phyloP scores from a whole-genome alignment of 2,113 vertebrate genomes.

The Caretta caretta region DNA sequence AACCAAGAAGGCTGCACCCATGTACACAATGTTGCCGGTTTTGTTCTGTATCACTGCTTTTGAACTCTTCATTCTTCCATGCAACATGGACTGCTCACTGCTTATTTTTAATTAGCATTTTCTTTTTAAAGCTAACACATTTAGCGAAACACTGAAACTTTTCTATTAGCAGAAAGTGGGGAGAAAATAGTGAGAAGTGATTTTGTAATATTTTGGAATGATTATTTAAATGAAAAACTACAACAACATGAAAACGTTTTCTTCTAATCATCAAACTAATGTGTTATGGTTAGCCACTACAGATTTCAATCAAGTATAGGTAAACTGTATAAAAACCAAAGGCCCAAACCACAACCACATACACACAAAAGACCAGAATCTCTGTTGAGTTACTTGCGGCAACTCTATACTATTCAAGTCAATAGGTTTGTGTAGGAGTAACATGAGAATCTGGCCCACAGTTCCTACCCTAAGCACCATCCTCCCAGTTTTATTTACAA shows the following conservation, averaged over 20 bases:
- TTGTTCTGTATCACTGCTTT: background rate
- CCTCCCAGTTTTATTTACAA: background rate
- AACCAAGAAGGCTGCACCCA: background rate
- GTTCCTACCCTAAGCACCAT: background rate
- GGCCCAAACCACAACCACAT: background rate
- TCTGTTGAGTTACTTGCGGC: background rate
- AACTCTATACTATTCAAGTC: background rate
- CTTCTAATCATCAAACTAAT: background rate
- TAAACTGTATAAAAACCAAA: background rate
- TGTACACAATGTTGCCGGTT: conserved; percentile 9
- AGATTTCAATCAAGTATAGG: background rate
- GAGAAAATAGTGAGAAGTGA: background rate
- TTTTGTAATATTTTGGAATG: background rate
- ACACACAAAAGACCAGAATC: background rate
- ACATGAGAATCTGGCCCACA: background rate
- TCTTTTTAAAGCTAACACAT: conserved; percentile 54
- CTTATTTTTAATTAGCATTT: conserved; percentile 62
- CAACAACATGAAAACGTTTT: background rate
- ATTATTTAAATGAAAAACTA: conserved; percentile 3
- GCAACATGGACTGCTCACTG: conserved; percentile 7
- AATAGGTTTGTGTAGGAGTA: background rate
- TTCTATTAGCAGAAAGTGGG: conserved; percentile 15
- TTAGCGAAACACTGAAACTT: conserved; percentile 33
- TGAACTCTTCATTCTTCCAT: conserved; percentile 33
- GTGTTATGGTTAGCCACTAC: background rate